A percentile compares a stretch with the other conserved stretches of the same genome.
phyloP scores from a whole-genome alignment of 1,140 invertebrate genomes.

The Trachymyrmex septentrionalis region DNA sequence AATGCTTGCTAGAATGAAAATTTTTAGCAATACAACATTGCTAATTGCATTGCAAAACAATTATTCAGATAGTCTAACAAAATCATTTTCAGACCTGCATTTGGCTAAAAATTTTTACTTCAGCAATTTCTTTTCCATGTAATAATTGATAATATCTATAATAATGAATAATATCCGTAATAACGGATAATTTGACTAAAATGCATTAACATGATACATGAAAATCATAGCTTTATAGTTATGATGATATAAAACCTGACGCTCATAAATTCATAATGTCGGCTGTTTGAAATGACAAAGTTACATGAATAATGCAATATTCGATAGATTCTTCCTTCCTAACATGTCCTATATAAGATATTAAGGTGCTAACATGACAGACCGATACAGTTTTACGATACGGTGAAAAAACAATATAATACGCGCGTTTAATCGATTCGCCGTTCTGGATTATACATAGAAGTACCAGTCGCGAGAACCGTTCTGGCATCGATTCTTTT shows the following conservation, averaged over 20 bases:
- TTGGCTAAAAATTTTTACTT: too few relatives aligned
- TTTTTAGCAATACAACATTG: too few relatives aligned
- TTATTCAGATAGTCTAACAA: too few relatives aligned
- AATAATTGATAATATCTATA: too few relatives aligned
- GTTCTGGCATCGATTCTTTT: slow-evolving; percentile 34
- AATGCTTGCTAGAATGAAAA: too few relatives aligned
- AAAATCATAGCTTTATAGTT: neutral
- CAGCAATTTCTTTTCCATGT: too few relatives aligned
- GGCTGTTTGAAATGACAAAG: slow-evolving; percentile 12
- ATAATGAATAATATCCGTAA: neutral
- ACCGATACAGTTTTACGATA: neutral
- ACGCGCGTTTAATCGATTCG: slow-evolving; percentile 13
- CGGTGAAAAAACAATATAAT: neutral
- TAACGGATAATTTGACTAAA: neutral
- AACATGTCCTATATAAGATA: neutral
- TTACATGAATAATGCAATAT: slow-evolving; percentile 29
- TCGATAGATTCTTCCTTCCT: slow-evolving; percentile 6
- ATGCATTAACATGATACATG: neutral
- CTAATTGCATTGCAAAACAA: too few relatives aligned
- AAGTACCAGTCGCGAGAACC: neutral
- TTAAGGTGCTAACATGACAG: slow-evolving; percentile 18
- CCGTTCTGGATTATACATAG: slow-evolving; percentile 13
- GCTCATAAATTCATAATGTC: slow-evolving; percentile 29
- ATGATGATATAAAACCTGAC: neutral
- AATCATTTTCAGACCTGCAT: too few relatives aligned